A percentile compares a stretch with the other conserved stretches of the same genome.
These are phyloP conservation scores for Hemicordylus capensis DNA, from an alignment of 2,113 vertebrate genomes.

Conservation along the genomic window DNA sequence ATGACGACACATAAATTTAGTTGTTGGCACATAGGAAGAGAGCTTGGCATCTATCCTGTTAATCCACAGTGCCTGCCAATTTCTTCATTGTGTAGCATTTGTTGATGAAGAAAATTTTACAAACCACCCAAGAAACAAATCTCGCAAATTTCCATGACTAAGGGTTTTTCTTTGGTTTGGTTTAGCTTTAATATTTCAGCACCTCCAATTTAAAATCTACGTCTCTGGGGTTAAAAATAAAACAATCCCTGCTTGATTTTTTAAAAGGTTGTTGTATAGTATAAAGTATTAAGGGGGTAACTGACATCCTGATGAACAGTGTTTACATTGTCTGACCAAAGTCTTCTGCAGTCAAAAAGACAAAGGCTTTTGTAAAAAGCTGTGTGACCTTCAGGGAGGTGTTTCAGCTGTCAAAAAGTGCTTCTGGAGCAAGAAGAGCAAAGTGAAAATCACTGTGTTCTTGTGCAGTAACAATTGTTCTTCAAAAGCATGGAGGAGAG, in stretches of 20 bases:
- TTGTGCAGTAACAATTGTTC: too few relatives aligned
- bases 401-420: too few relatives aligned
- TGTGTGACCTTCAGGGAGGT: too few relatives aligned
- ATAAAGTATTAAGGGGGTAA: too few relatives aligned
- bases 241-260: neutral
- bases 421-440: too few relatives aligned
- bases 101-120: neutral
- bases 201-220: neutral
- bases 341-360: too few relatives aligned
- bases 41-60: neutral
- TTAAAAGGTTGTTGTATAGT: neutral
- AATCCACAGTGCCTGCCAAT: neutral
- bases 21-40: neutral
- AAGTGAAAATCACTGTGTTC: too few relatives aligned
- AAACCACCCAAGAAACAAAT: neutral
- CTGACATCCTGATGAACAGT: too few relatives aligned
- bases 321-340: too few relatives aligned
- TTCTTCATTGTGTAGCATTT: neutral
- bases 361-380: too few relatives aligned
- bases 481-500: too few relatives aligned
- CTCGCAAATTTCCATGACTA: neutral
- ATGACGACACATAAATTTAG: accelerated
- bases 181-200: neutral
- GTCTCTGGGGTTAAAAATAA: neutral
- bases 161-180: neutral